phyloP scores from a whole-genome alignment of 2,113 vertebrate genomes.

The Mustela lutreola region DNA sequence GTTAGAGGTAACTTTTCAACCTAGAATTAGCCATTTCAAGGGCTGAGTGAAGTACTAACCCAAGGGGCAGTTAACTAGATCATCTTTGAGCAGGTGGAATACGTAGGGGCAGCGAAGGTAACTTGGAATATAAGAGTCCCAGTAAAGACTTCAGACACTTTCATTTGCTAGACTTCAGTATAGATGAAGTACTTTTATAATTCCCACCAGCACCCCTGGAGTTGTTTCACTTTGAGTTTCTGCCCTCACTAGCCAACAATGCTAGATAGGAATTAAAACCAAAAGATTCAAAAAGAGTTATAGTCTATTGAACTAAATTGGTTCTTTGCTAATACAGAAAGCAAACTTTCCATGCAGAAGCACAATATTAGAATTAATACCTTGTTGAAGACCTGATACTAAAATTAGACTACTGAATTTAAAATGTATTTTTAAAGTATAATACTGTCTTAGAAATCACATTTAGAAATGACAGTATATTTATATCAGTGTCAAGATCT shows the following conservation, averaged over 20 bases:
- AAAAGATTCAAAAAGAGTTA: background rate
- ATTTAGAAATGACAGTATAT: background rate
- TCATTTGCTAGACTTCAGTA: background rate
- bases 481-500: background rate
- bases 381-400: slow-evolving; percentile 23
- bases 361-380: slow-evolving; percentile 10
- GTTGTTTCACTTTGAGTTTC: background rate
- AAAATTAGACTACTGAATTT: background rate
- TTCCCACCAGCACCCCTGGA: background rate
- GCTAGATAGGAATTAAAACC: background rate
- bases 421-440: slow-evolving; percentile 44
- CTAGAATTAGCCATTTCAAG: background rate
- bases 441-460: background rate
- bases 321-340: slow-evolving; percentile 18
- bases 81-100: background rate
- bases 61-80: background rate
- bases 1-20: background rate
- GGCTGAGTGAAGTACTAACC: background rate
- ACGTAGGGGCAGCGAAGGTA: background rate
- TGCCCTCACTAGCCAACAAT: background rate
- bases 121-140: background rate
- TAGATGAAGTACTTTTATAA: background rate
- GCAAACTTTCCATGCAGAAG: background rate
- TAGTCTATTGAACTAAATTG: background rate
- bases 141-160: background rate